Evolutionary conservation across 2,888 invertebrate species (phyloP).

Genomic region (Theretra japonica): DNA sequence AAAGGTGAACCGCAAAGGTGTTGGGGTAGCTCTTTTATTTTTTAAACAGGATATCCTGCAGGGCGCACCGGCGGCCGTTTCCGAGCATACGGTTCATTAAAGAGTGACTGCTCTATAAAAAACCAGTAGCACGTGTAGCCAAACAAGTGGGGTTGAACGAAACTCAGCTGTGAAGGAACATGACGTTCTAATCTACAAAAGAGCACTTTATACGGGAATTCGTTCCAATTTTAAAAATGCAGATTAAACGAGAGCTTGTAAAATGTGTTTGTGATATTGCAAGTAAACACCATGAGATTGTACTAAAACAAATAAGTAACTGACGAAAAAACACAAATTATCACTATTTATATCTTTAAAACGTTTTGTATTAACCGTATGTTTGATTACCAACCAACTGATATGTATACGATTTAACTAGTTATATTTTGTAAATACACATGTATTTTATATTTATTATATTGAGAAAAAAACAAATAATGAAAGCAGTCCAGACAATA

Average conservation of each 20-base stretch:
- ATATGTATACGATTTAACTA: too few relatives aligned
- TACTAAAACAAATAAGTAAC: too few relatives aligned
- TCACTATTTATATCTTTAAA: too few relatives aligned
- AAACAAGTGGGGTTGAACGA: conserved; percentile 49
- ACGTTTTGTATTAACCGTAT: too few relatives aligned
- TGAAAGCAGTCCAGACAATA: neutral
- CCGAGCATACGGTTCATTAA: conserved; percentile 74
- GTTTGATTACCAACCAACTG: too few relatives aligned
- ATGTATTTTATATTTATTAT: too few relatives aligned
- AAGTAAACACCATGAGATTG: too few relatives aligned
- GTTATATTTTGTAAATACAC: too few relatives aligned
- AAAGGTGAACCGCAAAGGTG: conserved; percentile 57
- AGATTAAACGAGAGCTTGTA: neutral
- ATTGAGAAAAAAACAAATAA: too few relatives aligned
- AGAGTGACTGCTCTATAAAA: conserved; percentile 65
- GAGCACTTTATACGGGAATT: neutral
- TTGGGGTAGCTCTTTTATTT: conserved; percentile 76
- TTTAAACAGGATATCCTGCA: conserved; percentile 81
- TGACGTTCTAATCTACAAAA: conserved; percentile 14
- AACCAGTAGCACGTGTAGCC: conserved; percentile 70
- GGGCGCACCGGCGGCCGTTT: conserved; percentile 65
- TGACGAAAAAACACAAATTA: too few relatives aligned
- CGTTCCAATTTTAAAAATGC: neutral
- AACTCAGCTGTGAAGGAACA: conserved; percentile 27
- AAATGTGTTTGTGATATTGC: too few relatives aligned